phyloP scores from a whole-genome alignment of 2,888 invertebrate species.

The Eristalis intricaria region DNA sequence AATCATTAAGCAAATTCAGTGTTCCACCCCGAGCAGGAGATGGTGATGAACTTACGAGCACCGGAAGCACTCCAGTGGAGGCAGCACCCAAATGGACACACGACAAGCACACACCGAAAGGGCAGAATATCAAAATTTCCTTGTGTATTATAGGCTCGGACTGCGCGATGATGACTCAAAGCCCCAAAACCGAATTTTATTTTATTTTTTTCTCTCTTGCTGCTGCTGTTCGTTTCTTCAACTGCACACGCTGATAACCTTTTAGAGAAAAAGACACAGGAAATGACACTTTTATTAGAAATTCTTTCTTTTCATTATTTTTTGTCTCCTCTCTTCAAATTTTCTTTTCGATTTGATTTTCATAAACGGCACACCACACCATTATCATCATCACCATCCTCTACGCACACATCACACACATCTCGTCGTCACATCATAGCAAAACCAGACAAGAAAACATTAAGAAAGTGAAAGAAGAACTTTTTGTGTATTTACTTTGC shows the following conservation, averaged over 20 bases:
- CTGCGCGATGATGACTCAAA: conserved; percentile 53
- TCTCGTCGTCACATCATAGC: conserved; percentile 5
- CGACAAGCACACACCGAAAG: conserved; percentile 13
- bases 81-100: conserved; percentile 61
- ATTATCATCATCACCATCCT: conserved; percentile 18
- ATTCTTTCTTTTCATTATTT: conserved; percentile 29
- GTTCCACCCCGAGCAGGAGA: background rate
- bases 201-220: background rate
- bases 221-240: background rate
- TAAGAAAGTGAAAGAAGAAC: conserved; percentile 13
- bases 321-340: conserved; percentile 27
- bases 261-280: conserved; percentile 56
- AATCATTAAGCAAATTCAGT: no score
- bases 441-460: conserved; percentile 42
- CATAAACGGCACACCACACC: conserved; percentile 41
- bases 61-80: conserved; percentile 58
- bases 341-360: conserved; percentile 60
- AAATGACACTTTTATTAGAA: conserved; percentile 61
- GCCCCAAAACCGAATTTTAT: conserved; percentile 21
- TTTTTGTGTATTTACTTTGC: conserved; percentile 34
- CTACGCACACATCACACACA: conserved; percentile 21
- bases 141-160: background rate
- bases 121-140: conserved; percentile 34
- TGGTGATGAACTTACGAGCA: conserved; percentile 21
- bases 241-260: conserved; percentile 54